These are phyloP conservation scores for Stegophylla sp. DNA, from an alignment of 2,888 invertebrate species.

Conservation along the genomic window DNA sequence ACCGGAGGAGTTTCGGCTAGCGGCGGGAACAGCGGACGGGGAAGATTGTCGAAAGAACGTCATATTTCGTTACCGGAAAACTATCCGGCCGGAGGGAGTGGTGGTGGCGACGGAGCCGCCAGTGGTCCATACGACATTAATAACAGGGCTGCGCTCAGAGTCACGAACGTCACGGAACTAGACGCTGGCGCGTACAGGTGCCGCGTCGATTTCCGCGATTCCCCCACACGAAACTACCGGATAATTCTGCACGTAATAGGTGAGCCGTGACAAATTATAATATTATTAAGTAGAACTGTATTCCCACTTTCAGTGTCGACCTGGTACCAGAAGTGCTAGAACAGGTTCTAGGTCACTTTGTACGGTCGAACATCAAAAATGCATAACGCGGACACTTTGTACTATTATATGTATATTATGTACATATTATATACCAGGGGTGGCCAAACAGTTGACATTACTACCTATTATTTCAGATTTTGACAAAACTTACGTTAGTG, in stretches of 20 bases:
- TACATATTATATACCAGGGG: too few species aligned
- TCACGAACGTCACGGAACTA: conserved; percentile 39
- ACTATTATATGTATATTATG: too few species aligned
- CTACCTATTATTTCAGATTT: too few species aligned
- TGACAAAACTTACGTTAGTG: too few species aligned
- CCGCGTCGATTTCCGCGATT: conserved; percentile 46
- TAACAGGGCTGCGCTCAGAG: conserved; percentile 33
- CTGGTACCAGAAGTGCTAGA: too few species aligned
- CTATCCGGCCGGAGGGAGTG: not conserved
- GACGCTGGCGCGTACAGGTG: conserved; percentile 51
- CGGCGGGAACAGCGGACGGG: not conserved
- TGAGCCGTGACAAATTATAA: not conserved
- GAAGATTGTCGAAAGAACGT: not conserved
- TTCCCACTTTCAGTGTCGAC: too few species aligned
- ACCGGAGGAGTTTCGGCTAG: not conserved
- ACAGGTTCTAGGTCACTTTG: too few species aligned
- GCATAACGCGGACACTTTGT: too few species aligned
- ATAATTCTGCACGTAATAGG: conserved; percentile 47
- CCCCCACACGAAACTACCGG: conserved; percentile 43
- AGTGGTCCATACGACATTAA: conserved; percentile 16
- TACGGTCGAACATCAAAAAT: too few species aligned
- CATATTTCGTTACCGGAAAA: not conserved
- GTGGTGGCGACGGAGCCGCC: not conserved
- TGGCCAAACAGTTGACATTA: too few species aligned
- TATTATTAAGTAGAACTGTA: too few species aligned